Conservation (phyloP, 2,888 invertebrate species). For the Rapana venosa region DNA sequence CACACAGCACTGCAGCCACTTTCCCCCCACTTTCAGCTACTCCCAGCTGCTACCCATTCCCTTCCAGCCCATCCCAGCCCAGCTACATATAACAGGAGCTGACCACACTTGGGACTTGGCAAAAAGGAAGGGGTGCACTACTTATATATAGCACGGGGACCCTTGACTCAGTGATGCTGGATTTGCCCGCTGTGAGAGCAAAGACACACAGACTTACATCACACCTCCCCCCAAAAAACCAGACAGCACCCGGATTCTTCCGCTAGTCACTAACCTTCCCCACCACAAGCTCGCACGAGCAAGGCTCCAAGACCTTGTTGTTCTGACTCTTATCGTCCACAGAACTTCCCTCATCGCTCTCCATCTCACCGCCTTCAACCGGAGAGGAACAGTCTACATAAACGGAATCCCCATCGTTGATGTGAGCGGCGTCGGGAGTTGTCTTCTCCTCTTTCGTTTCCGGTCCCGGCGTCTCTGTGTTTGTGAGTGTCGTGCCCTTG, state of each 20-base stretch:
- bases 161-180: too few species aligned
- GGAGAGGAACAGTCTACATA: background rate
- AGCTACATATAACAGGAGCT: too few species aligned
- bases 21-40: too few species aligned
- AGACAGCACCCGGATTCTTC: background rate
- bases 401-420: background rate
- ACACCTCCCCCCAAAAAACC: background rate
- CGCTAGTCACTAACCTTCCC: background rate
- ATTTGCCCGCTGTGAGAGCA: too few species aligned
- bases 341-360: background rate
- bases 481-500: background rate
- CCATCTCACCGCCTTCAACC: background rate
- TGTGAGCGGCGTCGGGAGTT: too few species aligned
- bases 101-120: too few species aligned
- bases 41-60: too few species aligned
- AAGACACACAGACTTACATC: too few species aligned
- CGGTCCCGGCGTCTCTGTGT: background rate
- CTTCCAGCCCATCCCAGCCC: too few species aligned
- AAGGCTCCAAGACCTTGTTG: background rate
- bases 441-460: background rate
- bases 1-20: too few species aligned
- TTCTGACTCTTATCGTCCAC: background rate
- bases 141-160: too few species aligned
- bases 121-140: too few species aligned
- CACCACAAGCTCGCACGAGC: conserved; percentile 9